Evolutionary conservation across 2,888 invertebrate genomes (phyloP), one percentile per base, ranked within the genome.

Genomic region (Branchellion lobata): DNA sequence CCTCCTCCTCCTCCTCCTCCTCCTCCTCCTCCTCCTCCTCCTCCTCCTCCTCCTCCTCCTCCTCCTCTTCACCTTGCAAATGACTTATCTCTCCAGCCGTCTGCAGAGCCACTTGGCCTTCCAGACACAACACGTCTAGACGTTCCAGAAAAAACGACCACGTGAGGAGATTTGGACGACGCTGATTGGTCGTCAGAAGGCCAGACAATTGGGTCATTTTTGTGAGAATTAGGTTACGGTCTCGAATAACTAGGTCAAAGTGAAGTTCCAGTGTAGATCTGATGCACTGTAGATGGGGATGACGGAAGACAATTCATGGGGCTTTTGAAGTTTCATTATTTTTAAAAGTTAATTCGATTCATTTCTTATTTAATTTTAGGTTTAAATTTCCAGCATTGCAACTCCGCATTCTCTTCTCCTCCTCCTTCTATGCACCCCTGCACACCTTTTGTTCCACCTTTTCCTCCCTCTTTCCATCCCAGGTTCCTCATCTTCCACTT

Each of bases 121-220:
- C 99, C 40, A 99, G 89, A 85, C 96, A 94, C 2, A 99, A 89
- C 0, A 96, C 93, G 86, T 99, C 98, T 87, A 99, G 98, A 79
- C 95, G 91, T 87, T 95, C 94, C 33, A 97, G 90, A 88, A 99
- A 99, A 90, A 99, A 99, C 82, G 97, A 95, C 97, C 99, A 99
- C 0, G 93, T 92, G 24, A 99, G 90, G 81, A 98, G 93, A 84
- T 92, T 92, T 71, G 96, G 90, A 87, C 96, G 94, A 84, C 93
- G 93, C 40, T 98, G 40, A 27, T 47, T 36, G 21, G 75, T 51
- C 18, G 53, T 14, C 0, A 81, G 90, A 21, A 82, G 93, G 87
- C 95, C 96, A 86, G 96, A 94, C 5, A 99, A 90, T 86, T 97
- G 94, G 87, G 95, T 95, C 78, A 99, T 91, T 0, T 95, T 94